Percentiles rank a stretch among this genome's conserved stretches.
These are phyloP conservation scores for Ichneumoninae sp. DNA, from an alignment of 2,888 invertebrate species.

Conservation along the genomic window DNA sequence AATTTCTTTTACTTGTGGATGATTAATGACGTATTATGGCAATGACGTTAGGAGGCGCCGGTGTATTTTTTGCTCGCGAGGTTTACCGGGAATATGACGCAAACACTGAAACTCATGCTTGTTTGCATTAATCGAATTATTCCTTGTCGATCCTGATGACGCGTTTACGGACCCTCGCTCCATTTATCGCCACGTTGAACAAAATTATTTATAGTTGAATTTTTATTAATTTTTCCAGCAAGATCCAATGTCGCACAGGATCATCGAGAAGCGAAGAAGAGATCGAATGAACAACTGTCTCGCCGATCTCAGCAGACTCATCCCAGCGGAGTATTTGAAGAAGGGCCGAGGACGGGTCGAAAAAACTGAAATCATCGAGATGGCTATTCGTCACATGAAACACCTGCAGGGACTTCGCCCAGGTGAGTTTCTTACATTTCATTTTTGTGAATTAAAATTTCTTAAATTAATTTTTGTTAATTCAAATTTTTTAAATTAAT, in stretches of 20 bases:
- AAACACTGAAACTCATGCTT: slow-evolving; percentile 14
- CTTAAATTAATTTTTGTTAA: background rate
- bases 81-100: slow-evolving; percentile 20
- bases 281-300: slow-evolving; percentile 99
- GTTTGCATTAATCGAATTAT: background rate
- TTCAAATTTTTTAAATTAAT: background rate
- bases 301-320: slow-evolving; percentile 96
- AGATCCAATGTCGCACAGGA: slow-evolving; percentile 99
- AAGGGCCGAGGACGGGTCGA: slow-evolving; percentile 98
- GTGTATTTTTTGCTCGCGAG: slow-evolving; percentile 10
- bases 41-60: slow-evolving; percentile 8
- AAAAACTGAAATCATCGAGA: slow-evolving; percentile 99
- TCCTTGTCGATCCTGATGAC: background rate
- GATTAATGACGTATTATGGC: slow-evolving; percentile 17
- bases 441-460: background rate
- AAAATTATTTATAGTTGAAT: slow-evolving; percentile 16
- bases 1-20: background rate
- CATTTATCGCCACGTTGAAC: slow-evolving; percentile 13
- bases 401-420: slow-evolving; percentile 90
- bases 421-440: slow-evolving; percentile 69
- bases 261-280: slow-evolving; percentile 97
- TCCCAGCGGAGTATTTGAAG: slow-evolving; percentile 96
- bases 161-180: background rate
- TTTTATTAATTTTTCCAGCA: slow-evolving; percentile 86
- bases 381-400: slow-evolving; percentile 98